Evolutionary conservation across 2,888 invertebrate genomes (phyloP).

Genomic region (Eupithecia abbreviata): DNA sequence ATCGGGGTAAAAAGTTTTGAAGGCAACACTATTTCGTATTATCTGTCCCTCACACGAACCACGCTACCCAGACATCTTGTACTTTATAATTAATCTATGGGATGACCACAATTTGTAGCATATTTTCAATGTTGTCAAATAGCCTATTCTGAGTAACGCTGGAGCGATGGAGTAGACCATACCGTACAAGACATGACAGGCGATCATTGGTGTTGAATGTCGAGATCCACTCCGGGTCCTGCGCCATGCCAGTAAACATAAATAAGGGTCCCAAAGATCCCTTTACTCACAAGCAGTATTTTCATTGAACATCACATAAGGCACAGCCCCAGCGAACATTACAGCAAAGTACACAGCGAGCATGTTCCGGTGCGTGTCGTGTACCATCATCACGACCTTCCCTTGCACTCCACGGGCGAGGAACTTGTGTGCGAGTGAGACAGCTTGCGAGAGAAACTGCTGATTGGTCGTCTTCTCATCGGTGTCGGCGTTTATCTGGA

Average conservation of each 20-base stretch:
- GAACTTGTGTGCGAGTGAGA: slow-evolving; percentile 3
- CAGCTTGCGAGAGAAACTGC: neutral
- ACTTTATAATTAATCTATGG: too few species aligned
- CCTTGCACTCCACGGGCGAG: slow-evolving; percentile 6
- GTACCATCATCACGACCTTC: neutral
- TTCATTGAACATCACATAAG: neutral
- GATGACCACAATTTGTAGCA: too few species aligned
- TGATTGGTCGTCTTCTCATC: neutral
- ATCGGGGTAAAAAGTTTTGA: too few species aligned
- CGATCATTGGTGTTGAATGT: neutral
- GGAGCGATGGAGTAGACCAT: too few species aligned
- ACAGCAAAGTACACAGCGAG: neutral
- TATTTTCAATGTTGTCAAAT: too few species aligned
- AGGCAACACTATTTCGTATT: too few species aligned
- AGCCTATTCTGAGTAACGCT: too few species aligned
- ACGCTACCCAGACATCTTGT: too few species aligned
- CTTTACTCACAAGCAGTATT: neutral
- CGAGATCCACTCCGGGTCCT: neutral
- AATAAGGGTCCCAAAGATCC: neutral
- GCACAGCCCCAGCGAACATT: slow-evolving; percentile 5
- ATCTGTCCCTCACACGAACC: too few species aligned
- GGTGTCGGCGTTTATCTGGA: slow-evolving; percentile 6
- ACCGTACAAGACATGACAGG: too few species aligned
- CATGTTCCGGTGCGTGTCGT: neutral
- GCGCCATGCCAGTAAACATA: neutral